phyloP scores from a whole-genome alignment of 2,113 vertebrate species.

The Perca flavescens region DNA sequence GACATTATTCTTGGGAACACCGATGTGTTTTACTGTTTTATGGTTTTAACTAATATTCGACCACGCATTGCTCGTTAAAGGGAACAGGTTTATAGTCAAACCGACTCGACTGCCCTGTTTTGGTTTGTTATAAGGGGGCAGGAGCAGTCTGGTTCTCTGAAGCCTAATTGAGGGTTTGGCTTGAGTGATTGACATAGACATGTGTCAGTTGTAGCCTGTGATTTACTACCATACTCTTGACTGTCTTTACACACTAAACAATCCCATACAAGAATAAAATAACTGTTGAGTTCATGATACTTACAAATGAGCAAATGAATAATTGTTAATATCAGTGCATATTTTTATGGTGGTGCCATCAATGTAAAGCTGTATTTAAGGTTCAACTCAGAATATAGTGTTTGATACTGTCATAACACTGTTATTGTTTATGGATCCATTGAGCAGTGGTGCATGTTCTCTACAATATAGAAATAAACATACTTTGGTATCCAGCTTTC shows the following conservation, averaged over 20 bases:
- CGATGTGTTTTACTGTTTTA: background rate
- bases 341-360: background rate
- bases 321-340: background rate
- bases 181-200: constrained; percentile 31
- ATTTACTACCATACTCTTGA: background rate
- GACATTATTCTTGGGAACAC: background rate
- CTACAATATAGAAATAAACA: background rate
- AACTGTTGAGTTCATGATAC: background rate
- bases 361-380: background rate
- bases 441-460: background rate
- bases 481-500: background rate
- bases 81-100: background rate
- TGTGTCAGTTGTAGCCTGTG: background rate
- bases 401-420: background rate
- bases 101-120: no score
- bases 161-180: background rate
- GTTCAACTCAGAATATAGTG: background rate
- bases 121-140: background rate
- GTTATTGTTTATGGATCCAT: background rate
- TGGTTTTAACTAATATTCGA: background rate
- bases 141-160: constrained; percentile 2
- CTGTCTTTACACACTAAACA: background rate
- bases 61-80: background rate
- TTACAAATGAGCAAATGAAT: no score
- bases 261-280: background rate